These are phyloP conservation scores for Megalonaias nervosa DNA, from an alignment of 1,140 invertebrate genomes.

Conservation along the genomic window DNA sequence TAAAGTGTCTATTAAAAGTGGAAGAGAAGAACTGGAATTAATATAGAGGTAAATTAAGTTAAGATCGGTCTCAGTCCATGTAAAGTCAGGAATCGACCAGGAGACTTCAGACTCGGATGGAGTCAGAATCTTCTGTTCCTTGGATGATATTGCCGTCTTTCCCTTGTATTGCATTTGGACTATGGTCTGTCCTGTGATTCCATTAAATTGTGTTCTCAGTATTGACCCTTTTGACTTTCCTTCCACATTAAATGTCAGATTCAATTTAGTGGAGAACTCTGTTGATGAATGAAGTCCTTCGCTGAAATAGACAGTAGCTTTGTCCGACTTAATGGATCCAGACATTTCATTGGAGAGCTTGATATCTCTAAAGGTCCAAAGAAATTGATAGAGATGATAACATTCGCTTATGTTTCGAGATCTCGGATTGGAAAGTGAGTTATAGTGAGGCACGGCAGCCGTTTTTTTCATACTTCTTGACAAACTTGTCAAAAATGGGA, in stretches of 20 bases:
- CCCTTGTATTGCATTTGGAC: conserved; percentile 30
- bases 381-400: too few species aligned
- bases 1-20: conserved; percentile 26
- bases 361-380: too few species aligned
- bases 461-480: conserved; percentile 35
- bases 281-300: conserved; percentile 1
- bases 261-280: conserved; percentile 8
- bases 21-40: conserved; percentile 29
- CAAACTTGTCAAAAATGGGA: conserved; percentile 32
- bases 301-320: conserved; percentile 14
- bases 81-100: conserved; percentile 33
- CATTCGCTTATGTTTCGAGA: conserved; percentile 26
- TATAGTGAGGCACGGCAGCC: conserved; percentile 39
- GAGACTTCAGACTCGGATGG: conserved; percentile 6
- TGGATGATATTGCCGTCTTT: conserved; percentile 14
- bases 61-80: too few species aligned
- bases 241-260: conserved; percentile 30
- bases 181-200: conserved; percentile 1
- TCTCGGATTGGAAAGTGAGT: conserved; percentile 31
- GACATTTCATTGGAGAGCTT: too few species aligned
- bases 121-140: conserved; percentile 18
- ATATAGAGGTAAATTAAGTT: too few species aligned
- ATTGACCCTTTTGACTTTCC: too few species aligned
- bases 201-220: conserved; percentile 27
- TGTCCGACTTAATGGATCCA: conserved; percentile 26